These are phyloP conservation scores for Perodicticus potto DNA, from an alignment of 2,797 vertebrate genomes.

Conservation along the genomic window DNA sequence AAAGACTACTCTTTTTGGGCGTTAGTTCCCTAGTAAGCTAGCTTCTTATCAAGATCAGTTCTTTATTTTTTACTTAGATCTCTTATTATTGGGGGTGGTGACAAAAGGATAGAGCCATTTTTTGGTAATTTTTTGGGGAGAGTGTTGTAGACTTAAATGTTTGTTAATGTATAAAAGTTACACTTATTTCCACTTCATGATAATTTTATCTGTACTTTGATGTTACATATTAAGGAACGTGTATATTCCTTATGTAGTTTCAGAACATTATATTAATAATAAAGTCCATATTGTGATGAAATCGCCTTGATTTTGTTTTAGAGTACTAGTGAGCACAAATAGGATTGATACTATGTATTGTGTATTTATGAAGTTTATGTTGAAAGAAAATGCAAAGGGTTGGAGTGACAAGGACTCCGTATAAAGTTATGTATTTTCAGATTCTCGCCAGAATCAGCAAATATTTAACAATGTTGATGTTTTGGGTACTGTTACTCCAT, in stretches of 20 bases:
- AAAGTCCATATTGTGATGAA: not conserved
- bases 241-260: not conserved
- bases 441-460: not conserved
- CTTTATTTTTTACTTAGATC: slow-evolving; percentile 21
- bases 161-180: not conserved
- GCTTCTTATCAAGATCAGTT: not conserved
- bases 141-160: not conserved
- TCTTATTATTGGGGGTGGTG: not conserved
- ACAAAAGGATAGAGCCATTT: not conserved
- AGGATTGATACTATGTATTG: not conserved
- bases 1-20: not conserved
- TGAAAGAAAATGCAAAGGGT: not conserved
- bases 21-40: not conserved
- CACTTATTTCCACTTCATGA: not conserved
- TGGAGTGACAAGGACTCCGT: not conserved
- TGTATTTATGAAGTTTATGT: slow-evolving; percentile 13
- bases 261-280: not conserved
- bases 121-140: not conserved
- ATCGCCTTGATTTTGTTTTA: slow-evolving; percentile 1
- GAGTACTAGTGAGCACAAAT: not conserved
- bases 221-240: no score
- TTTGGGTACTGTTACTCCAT: not conserved
- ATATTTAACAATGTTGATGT: not conserved
- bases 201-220: not conserved
- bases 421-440: not conserved